A percentile compares a stretch with the other conserved stretches of the same genome.
Conservation (phyloP, 2,888 invertebrate species). For the Pseudeuparius sepicola region DNA sequence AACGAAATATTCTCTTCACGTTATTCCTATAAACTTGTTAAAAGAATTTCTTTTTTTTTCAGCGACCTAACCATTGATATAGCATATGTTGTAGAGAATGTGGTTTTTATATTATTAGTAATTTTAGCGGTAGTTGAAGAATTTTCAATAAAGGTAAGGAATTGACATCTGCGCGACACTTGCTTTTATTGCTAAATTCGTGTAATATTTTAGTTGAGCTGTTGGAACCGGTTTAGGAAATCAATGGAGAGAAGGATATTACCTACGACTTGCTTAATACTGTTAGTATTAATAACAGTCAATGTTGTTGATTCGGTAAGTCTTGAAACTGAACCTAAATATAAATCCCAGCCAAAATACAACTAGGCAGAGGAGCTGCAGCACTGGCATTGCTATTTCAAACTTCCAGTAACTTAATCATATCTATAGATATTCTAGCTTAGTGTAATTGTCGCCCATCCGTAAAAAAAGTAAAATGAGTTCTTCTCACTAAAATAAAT, state of each 20-base stretch:
- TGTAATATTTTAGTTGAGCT: slow-evolving; percentile 38
- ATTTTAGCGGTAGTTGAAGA: slow-evolving; percentile 28
- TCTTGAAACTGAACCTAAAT: too few relatives aligned
- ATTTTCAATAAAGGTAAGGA: slow-evolving; percentile 27
- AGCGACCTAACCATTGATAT: slow-evolving; percentile 29
- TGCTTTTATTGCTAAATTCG: too few relatives aligned
- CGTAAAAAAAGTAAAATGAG: too few relatives aligned
- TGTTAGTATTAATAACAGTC: slow-evolving; percentile 47
- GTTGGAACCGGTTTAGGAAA: slow-evolving; percentile 48
- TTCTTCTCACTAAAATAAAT: too few relatives aligned
- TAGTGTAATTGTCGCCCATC: too few relatives aligned
- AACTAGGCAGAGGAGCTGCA: too few relatives aligned
- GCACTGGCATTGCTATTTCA: too few relatives aligned
- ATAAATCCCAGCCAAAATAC: too few relatives aligned
- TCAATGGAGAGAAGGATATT: slow-evolving; percentile 46
- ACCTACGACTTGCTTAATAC: slow-evolving; percentile 46
- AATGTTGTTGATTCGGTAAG: slow-evolving; percentile 54
- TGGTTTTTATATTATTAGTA: slow-evolving; percentile 27
- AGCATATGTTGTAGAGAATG: slow-evolving; percentile 28
- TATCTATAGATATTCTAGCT: too few relatives aligned
- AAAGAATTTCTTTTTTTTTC: slow-evolving; percentile 23
- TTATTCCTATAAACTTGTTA: too few relatives aligned
- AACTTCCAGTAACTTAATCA: too few relatives aligned
- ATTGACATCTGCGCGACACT: not conserved
- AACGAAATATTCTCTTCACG: too few relatives aligned